Percentiles rank a stretch among this genome's conserved stretches.
Evolutionary conservation across 2,113 vertebrate genomes (phyloP).

Genomic region (Triplophysa rosa): DNA sequence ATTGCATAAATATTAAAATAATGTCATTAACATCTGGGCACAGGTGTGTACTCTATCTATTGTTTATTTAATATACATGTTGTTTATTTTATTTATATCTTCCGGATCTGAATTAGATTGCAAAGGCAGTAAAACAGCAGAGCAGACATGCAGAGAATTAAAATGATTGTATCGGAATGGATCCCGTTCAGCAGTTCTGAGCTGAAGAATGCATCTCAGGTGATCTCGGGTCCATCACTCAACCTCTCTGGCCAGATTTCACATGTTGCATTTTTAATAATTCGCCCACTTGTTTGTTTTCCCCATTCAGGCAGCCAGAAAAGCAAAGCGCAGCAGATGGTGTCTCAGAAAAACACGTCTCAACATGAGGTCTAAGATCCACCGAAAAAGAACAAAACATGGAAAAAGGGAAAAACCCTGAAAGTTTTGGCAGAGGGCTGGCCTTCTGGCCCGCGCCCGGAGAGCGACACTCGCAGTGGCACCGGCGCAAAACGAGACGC

Average conservation of each 20-base stretch:
- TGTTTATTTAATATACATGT: no score
- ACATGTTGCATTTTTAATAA: slow-evolving; percentile 61
- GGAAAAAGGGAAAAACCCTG: slow-evolving; percentile 63
- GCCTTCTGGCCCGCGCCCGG: slow-evolving; percentile 74
- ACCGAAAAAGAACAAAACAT: slow-evolving; percentile 55
- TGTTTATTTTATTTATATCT: no score
- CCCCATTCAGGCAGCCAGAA: not conserved
- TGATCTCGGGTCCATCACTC: slow-evolving; percentile 59
- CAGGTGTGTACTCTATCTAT: no score
- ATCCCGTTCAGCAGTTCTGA: no score
- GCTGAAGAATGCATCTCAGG: no score
- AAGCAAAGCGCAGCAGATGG: slow-evolving; percentile 71
- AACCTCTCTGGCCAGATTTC: slow-evolving; percentile 63
- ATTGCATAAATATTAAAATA: no score
- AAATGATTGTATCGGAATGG: no score
- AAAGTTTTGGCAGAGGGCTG: slow-evolving; percentile 74
- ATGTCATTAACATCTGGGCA: no score
- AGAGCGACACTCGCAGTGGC: slow-evolving; percentile 60
- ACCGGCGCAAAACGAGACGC: slow-evolving; percentile 58
- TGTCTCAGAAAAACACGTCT: slow-evolving; percentile 74
- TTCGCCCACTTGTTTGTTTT: slow-evolving; percentile 36
- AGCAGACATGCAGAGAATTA: no score
- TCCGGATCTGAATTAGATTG: no score
- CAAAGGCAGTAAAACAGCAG: no score
- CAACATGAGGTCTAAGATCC: slow-evolving; percentile 72